Evolutionary conservation across 1,140 invertebrate species (phyloP).

Genomic region (Tachypleus tridentatus): DNA sequence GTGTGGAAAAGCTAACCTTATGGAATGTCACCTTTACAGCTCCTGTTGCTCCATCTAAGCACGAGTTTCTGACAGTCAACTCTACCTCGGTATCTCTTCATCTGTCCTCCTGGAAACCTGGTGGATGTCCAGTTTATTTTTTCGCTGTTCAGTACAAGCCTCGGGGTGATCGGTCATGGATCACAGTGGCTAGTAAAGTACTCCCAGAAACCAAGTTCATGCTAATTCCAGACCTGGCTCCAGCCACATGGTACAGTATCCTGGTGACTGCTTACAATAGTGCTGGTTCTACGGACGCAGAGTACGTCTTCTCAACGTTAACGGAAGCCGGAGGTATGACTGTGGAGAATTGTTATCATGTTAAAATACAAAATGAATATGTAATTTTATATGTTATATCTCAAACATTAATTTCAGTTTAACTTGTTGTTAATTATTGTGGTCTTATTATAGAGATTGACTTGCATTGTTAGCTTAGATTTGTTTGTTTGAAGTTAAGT

Average conservation of each 20-base stretch:
- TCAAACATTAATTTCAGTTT: no score
- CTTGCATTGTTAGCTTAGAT: no score
- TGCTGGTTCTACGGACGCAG: slow-evolving; percentile 70
- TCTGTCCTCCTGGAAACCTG: slow-evolving; percentile 83
- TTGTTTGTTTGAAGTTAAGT: no score
- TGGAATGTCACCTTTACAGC: slow-evolving; percentile 9
- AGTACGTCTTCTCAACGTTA: slow-evolving; percentile 63
- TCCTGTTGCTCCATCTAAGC: slow-evolving; percentile 23
- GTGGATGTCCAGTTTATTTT: slow-evolving; percentile 88
- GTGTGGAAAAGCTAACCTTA: no score
- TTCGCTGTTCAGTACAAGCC: slow-evolving; percentile 90
- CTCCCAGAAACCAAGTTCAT: slow-evolving; percentile 45
- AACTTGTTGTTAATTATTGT: no score
- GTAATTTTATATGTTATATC: no score
- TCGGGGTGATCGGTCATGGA: slow-evolving; percentile 55
- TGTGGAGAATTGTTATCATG: no score
- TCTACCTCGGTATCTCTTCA: slow-evolving; percentile 82
- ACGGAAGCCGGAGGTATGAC: slow-evolving; percentile 40
- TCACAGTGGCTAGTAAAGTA: slow-evolving; percentile 81
- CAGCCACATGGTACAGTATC: slow-evolving; percentile 75
- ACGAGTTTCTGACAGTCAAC: slow-evolving; percentile 59
- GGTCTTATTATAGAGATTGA: no score
- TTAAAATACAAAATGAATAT: no score
- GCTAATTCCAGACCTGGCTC: slow-evolving; percentile 50
- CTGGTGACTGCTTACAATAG: slow-evolving; percentile 82